Evolutionary conservation across 1,140 invertebrate genomes (phyloP).

Genomic region (Pinna nobilis): DNA sequence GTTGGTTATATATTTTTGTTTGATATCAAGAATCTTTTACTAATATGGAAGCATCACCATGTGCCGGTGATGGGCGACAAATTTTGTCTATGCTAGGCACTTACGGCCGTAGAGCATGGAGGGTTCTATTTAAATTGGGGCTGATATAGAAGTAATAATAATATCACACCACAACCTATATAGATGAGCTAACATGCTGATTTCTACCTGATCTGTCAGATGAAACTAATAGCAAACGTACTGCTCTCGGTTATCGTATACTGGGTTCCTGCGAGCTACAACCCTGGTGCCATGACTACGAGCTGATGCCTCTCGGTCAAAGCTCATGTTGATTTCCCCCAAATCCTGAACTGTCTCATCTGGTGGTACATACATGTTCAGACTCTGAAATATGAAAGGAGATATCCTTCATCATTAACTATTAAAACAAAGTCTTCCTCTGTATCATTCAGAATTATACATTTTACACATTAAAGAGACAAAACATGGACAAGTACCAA

Average conservation of each 20-base stretch:
- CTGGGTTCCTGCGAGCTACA: constrained; percentile 16
- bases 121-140: no score
- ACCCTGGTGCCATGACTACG: constrained; percentile 4
- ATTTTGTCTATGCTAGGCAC: no score
- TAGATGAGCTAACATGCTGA: constrained; percentile 15
- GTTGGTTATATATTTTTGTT: no score
- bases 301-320: constrained; percentile 35
- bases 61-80: no score
- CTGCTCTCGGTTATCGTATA: constrained; percentile 24
- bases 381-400: constrained; percentile 51
- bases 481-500: no score
- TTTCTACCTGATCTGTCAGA: constrained; percentile 20
- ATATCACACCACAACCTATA: no score
- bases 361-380: constrained; percentile 68
- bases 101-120: no score
- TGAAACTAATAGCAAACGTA: constrained; percentile 23
- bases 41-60: no score
- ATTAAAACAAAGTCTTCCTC: background rate
- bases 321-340: constrained; percentile 60
- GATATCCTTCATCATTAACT: background rate
- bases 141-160: no score
- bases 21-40: no score
- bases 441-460: no score
- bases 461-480: no score
- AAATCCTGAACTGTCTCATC: constrained; percentile 61